Conservation (phyloP, 2,113 vertebrate genomes). For the Tringa solitaria region DNA sequence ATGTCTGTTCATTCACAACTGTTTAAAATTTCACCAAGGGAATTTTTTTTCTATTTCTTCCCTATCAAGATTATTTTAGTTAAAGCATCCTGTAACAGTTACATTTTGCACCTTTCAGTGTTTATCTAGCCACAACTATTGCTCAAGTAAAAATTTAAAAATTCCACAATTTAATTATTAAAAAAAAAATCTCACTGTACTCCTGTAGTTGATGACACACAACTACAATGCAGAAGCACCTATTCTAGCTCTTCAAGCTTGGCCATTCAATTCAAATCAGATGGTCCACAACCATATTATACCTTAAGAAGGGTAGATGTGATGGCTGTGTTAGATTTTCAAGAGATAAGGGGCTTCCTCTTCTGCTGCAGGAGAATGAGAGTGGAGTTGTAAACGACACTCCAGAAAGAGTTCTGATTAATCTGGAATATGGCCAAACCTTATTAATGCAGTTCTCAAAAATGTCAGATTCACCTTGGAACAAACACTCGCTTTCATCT, state of each 20-base stretch:
- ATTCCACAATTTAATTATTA: background rate
- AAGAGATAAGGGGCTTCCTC: background rate
- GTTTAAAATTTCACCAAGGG: background rate
- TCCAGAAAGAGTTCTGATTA: background rate
- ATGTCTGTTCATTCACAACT: background rate
- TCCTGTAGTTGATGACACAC: background rate
- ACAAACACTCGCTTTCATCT: background rate
- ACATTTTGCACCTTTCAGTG: background rate
- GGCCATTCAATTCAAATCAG: background rate
- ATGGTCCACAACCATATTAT: accelerated
- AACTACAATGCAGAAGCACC: background rate
- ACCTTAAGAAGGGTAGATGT: background rate
- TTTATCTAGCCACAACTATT: background rate
- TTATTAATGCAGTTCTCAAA: background rate
- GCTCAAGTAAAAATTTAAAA: background rate
- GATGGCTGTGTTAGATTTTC: background rate
- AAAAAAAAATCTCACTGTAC: background rate
- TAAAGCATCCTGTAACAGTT: background rate
- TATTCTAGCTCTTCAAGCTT: background rate
- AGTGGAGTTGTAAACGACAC: background rate
- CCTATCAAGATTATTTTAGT: background rate
- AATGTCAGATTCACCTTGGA: background rate
- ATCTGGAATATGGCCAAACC: background rate
- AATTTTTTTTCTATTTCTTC: background rate
- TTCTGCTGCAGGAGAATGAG: background rate